Evolutionary conservation across 1,140 invertebrate genomes (phyloP).

Genomic region (Druon quercuslanigerum): DNA sequence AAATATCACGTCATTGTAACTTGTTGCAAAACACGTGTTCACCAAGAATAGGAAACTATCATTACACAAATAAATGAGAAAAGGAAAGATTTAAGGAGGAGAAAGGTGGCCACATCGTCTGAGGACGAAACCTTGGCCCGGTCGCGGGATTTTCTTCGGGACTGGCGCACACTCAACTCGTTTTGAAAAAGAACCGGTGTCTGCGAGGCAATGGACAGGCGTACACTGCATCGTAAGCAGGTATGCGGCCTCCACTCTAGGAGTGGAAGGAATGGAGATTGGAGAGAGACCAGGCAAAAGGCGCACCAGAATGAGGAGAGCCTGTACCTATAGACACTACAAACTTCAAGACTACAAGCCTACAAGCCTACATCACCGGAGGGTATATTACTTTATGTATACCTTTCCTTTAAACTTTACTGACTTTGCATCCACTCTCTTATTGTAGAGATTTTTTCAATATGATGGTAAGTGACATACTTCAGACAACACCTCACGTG

Average conservation of each 20-base stretch:
- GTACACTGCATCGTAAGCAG: constrained; percentile 71
- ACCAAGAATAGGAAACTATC: not conserved
- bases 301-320: constrained; percentile 53
- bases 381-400: too few species aligned
- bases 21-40: not conserved
- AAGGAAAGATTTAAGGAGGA: not conserved
- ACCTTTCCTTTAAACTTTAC: too few species aligned
- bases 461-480: too few species aligned
- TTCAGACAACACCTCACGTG: too few species aligned
- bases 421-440: too few species aligned
- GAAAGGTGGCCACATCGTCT: not conserved
- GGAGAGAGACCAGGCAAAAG: constrained; percentile 48
- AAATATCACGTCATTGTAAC: constrained; percentile 1
- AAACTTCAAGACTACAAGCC: too few species aligned
- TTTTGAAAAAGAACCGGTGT: constrained; percentile 61
- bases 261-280: constrained; percentile 67
- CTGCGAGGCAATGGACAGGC: constrained; percentile 65
- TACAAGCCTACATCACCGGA: too few species aligned
- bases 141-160: not conserved
- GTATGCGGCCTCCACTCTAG: constrained; percentile 65
- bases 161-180: not conserved
- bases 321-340: not conserved
- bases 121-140: not conserved
- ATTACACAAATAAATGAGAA: not conserved
- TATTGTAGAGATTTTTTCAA: too few species aligned